These are phyloP conservation scores for Drosophila subpulchrella DNA, from an alignment of 1,140 invertebrate genomes.

Conservation along the genomic window DNA sequence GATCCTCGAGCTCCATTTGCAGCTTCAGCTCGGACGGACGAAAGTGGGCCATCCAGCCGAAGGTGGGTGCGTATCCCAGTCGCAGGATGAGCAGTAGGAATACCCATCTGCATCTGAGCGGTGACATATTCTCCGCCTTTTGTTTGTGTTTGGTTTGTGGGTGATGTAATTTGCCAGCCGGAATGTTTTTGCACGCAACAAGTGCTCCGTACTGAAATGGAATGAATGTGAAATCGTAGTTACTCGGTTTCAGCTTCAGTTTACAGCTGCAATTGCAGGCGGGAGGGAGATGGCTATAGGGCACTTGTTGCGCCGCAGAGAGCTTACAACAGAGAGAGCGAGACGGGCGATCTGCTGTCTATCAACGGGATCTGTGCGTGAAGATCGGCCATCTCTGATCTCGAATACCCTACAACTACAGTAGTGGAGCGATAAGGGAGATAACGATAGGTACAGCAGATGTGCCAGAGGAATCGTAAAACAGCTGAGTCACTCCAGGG, in stretches of 20 bases:
- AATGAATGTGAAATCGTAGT: constrained; percentile 1
- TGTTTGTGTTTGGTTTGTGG: not conserved
- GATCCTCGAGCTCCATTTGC: constrained; percentile 28
- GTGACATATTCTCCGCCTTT: not conserved
- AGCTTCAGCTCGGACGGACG: constrained; percentile 37
- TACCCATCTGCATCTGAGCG: not conserved
- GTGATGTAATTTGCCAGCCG: constrained; percentile 10
- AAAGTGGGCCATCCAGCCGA: constrained; percentile 56
- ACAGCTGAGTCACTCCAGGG: constrained; percentile 6
- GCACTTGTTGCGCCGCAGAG: not conserved
- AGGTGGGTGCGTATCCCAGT: not conserved
- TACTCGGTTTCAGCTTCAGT: not conserved
- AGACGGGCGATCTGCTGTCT: constrained; percentile 5
- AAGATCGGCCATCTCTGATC: constrained; percentile 17
- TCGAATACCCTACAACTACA: constrained; percentile 15
- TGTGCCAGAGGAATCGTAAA: not conserved
- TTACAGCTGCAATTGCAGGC: constrained; percentile 36
- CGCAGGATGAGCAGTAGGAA: constrained; percentile 21
- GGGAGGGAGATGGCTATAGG: not conserved
- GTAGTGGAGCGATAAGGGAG: not conserved
- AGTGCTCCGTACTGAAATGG: constrained; percentile 2
- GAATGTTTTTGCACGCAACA: constrained; percentile 16
- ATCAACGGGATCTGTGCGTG: constrained; percentile 16
- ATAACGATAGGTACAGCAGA: constrained; percentile 3
- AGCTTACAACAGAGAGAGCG: constrained; percentile 8